Conservation (phyloP, 2,797 vertebrate genomes). For the Cossypha polioptera region DNA sequence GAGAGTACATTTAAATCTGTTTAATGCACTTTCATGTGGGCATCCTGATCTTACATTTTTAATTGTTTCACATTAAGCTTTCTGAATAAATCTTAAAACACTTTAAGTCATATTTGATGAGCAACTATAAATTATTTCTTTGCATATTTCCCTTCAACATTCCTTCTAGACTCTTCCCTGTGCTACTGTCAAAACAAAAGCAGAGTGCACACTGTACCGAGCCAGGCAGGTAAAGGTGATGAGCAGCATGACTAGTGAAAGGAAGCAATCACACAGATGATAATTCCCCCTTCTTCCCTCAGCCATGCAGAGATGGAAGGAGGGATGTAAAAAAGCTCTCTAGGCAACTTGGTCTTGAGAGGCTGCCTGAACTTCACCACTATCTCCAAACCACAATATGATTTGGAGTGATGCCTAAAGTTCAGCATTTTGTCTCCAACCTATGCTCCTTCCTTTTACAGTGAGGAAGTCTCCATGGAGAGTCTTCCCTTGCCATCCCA, state of each 20-base stretch:
- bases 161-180: background rate
- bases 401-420: background rate
- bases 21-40: background rate
- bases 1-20: background rate
- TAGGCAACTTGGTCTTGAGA: background rate
- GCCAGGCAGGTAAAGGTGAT: background rate
- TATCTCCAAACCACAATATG: fast-evolving
- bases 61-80: background rate
- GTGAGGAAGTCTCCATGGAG: no score
- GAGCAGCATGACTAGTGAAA: background rate
- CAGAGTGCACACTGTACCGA: background rate
- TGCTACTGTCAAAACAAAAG: background rate
- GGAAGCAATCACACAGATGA: background rate
- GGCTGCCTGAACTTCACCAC: background rate
- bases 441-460: background rate
- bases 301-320: background rate
- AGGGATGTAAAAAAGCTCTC: background rate
- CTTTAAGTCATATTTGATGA: background rate
- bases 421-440: background rate
- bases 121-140: background rate
- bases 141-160: background rate
- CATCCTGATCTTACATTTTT: background rate
- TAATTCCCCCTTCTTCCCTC: background rate
- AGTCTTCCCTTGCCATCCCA: background rate
- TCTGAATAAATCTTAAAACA: background rate